Base-by-base conservation (phyloP, 2,113 vertebrate genomes). In the Pseudorhombus dupliciocellatus region DNA sequence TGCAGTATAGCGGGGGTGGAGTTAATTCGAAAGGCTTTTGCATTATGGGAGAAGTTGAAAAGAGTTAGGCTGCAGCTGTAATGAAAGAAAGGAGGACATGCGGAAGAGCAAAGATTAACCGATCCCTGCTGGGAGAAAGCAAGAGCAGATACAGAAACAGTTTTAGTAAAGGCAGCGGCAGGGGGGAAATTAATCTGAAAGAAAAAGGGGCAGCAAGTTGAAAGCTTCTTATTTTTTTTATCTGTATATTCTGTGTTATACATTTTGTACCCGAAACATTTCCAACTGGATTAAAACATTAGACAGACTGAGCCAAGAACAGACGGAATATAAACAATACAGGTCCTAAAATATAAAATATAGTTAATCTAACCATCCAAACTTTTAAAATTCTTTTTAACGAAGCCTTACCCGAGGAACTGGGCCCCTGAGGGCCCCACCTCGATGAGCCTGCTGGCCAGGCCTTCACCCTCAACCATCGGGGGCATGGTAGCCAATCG, bases 391-490 rank as follows among this genome's bases (percentile, higher is more conserved):
- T 37, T 11, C 34, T 3, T 11, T 2, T 37, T 12, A 37, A 37
- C 3, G 10, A 37, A 2, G 50, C 67, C 96, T 98, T 96, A 99
- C 98, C 98, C 98, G 73, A 99, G 97, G 83, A 99, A 99, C 92
- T 99, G 97, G 61, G 96, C 97, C 68, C 97, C 97, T 2, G 96
- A 97, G 15, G 97, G 96, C 66, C 97, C 98, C 2, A 98, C 97
- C 93, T 99, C 97, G 0, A 99, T 96, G 53, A 99, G 87, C 66
- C 97, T 93, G 89, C 96, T 97, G 77, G 97, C 95, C 84, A 97
- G 93, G 12, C 98, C 97, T 75, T 99, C 98, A 6, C 96, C 97
- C 87, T 99, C 97, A 73, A 99, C 95, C 95, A 98, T 95, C 0
- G 98, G 97, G 1, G 98, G 97, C 97, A 99, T 98, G 58, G 96